Evolutionary conservation across 2,113 vertebrate genomes (phyloP).

Genomic region (Nothobranchius furzeri): DNA sequence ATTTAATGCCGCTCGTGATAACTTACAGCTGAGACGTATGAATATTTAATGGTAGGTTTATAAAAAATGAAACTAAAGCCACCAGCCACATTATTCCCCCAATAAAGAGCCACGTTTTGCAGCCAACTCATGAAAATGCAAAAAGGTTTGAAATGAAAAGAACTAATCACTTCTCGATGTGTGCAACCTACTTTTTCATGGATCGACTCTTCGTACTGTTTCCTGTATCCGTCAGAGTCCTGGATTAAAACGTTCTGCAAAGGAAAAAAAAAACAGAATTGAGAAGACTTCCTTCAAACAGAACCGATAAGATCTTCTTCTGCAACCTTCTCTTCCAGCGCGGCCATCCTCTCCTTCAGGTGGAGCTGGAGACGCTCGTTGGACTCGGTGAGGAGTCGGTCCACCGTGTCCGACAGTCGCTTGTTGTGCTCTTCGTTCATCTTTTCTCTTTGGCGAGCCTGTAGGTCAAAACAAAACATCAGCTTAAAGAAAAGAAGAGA

Average conservation of each 20-base stretch:
- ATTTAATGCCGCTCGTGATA: slow-evolving; percentile 6
- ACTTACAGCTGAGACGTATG: neutral
- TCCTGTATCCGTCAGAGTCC: slow-evolving; percentile 95
- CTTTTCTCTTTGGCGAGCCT: slow-evolving; percentile 99
- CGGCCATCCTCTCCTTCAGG: slow-evolving; percentile 97
- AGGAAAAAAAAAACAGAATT: neutral
- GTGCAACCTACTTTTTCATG: slow-evolving; percentile 90
- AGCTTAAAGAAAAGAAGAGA: neutral
- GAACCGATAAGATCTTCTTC: neutral
- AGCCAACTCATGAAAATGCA: slow-evolving; percentile 15
- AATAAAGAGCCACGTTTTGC: slow-evolving; percentile 19
- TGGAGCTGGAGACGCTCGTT: slow-evolving; percentile 97
- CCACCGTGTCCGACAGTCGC: slow-evolving; percentile 95
- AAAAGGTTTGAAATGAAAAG: neutral
- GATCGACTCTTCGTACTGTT: slow-evolving; percentile 96
- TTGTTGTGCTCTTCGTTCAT: slow-evolving; percentile 99
- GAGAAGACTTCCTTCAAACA: neutral
- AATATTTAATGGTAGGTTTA: slow-evolving; percentile 37
- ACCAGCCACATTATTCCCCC: slow-evolving; percentile 31
- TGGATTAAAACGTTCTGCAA: slow-evolving; percentile 95
- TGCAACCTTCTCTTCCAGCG: slow-evolving; percentile 94
- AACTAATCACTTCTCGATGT: neutral
- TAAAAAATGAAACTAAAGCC: slow-evolving; percentile 19
- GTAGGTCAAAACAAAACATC: neutral
- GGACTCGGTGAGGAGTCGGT: slow-evolving; percentile 95